Evolutionary conservation across 2,888 invertebrate genomes (phyloP).

Genomic region (Seira ritae): DNA sequence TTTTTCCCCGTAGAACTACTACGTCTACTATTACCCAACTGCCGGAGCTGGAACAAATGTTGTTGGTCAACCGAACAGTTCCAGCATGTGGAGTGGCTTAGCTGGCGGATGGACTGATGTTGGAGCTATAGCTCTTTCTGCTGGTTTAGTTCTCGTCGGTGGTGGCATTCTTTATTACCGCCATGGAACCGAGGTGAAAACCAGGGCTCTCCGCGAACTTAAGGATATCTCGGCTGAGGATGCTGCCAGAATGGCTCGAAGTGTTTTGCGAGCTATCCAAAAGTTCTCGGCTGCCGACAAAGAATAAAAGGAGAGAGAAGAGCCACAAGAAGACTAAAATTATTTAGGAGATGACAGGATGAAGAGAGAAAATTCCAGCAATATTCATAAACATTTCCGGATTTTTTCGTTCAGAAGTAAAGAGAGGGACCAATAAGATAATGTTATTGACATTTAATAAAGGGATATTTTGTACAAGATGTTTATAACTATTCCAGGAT

Average conservation of each 20-base stretch:
- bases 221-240: constrained; percentile 69
- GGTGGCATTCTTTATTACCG: constrained; percentile 58
- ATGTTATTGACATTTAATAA: no score
- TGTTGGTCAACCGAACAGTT: constrained; percentile 46
- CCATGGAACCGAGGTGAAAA: constrained; percentile 48
- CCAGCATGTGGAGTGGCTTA: constrained; percentile 41
- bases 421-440: no score
- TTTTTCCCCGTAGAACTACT: constrained; percentile 55
- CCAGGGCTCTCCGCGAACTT: constrained; percentile 66
- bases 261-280: constrained; percentile 70
- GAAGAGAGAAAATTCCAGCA: not conserved
- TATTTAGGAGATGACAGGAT: not conserved
- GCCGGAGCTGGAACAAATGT: constrained; percentile 15
- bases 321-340: not conserved
- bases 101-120: constrained; percentile 65
- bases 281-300: constrained; percentile 66
- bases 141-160: constrained; percentile 63
- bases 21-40: constrained; percentile 67
- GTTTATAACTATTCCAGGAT: no score
- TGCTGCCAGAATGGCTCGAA: constrained; percentile 67
- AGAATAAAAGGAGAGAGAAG: constrained; percentile 24
- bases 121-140: constrained; percentile 43
- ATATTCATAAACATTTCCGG: no score
- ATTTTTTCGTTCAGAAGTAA: no score
- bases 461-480: no score